Evolutionary conservation across 2,888 invertebrate species (phyloP).

Genomic region (Lithophane semibrunnea): DNA sequence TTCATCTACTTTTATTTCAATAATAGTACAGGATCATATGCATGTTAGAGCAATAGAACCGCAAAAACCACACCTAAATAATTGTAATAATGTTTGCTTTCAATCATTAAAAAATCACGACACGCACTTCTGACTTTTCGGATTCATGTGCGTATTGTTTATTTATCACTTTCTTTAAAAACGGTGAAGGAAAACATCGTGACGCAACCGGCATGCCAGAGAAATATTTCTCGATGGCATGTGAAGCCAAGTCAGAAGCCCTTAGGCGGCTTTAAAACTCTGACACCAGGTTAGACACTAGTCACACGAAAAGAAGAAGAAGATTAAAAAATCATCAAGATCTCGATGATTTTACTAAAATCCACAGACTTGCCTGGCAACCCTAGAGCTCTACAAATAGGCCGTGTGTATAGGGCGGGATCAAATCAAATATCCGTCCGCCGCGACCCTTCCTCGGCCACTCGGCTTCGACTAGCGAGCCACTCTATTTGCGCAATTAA

Average conservation of each 20-base stretch:
- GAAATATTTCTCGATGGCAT: too few relatives aligned
- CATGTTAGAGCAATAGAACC: background rate
- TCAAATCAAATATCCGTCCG: constrained; percentile 68
- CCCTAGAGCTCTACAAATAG: constrained; percentile 52
- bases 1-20: background rate
- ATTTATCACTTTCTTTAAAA: too few relatives aligned
- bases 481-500: constrained; percentile 61
- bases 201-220: too few relatives aligned
- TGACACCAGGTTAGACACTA: too few relatives aligned
- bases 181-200: too few relatives aligned
- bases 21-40: background rate
- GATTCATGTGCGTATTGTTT: too few relatives aligned
- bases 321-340: background rate
- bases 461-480: constrained; percentile 43
- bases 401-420: constrained; percentile 50
- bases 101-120: background rate
- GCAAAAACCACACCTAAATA: background rate
- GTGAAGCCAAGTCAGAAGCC: too few relatives aligned
- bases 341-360: too few relatives aligned
- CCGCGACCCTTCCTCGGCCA: constrained; percentile 52
- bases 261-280: too few relatives aligned
- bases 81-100: background rate
- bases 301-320: too few relatives aligned
- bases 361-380: background rate
- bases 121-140: too few relatives aligned